phyloP scores from a whole-genome alignment of 2,797 vertebrate species.

The Nyctibius grandis region DNA sequence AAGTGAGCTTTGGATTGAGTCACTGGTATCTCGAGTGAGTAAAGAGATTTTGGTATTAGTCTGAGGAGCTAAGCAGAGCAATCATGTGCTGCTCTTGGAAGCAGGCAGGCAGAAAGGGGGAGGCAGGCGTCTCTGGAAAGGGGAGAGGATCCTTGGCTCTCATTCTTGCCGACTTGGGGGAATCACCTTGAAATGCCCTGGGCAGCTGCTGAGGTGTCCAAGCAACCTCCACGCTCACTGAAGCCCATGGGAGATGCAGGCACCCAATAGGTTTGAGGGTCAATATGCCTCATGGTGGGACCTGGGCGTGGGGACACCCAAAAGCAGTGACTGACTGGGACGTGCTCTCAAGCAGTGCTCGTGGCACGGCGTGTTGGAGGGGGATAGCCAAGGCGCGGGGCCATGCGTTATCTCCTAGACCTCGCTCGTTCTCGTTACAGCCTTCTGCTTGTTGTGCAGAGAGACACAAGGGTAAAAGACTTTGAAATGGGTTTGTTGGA shows the following conservation, averaged over 20 bases:
- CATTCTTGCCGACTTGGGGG: not conserved
- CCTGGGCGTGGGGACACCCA: not conserved
- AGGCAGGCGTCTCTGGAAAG: not conserved
- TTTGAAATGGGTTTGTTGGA: not conserved
- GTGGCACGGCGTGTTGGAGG: rapidly evolving
- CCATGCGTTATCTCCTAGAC: rapidly evolving
- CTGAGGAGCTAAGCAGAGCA: not conserved
- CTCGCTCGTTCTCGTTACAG: not conserved
- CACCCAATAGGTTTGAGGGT: not conserved
- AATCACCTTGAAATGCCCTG: not conserved
- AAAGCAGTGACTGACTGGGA: not conserved
- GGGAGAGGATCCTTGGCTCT: not conserved
- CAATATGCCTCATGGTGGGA: not conserved
- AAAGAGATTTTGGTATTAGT: slow-evolving; percentile 23
- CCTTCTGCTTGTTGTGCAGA: not conserved
- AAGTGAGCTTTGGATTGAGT: slow-evolving; percentile 47
- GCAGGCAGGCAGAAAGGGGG: not conserved
- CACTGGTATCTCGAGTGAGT: slow-evolving; percentile 22
- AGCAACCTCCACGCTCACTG: rapidly evolving
- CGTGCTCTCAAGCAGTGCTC: rapidly evolving
- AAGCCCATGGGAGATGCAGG: not conserved
- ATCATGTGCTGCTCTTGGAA: not conserved
- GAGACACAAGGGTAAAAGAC: not conserved
- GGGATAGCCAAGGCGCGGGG: not conserved
- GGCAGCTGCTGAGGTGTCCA: not conserved